A percentile compares a stretch with the other conserved stretches of the same genome.
Conservation (phyloP, 2,113 vertebrate genomes). For the Cynocephalus volans region DNA sequence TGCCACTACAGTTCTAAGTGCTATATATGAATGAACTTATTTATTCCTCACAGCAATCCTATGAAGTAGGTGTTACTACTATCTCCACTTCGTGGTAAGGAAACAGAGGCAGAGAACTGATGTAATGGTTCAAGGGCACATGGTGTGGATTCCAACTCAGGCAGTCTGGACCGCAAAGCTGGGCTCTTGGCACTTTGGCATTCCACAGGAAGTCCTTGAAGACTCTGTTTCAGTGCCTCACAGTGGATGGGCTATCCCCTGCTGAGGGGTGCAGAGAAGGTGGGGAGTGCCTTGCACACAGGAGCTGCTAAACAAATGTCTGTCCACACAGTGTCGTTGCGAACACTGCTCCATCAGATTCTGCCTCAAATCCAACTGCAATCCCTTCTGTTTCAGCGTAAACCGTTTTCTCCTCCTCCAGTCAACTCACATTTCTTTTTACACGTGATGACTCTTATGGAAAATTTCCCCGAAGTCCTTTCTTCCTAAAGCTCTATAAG, state of each 20-base stretch:
- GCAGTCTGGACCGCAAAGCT: background rate
- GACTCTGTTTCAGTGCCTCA: background rate
- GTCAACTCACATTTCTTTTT: background rate
- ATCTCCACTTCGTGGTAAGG: background rate
- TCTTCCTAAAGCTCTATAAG: background rate
- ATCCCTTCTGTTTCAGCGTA: background rate
- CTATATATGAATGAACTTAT: accelerated
- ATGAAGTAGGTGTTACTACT: background rate
- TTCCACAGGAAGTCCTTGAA: background rate
- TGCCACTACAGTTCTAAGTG: background rate
- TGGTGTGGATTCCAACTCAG: background rate
- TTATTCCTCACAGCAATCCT: background rate
- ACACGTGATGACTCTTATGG: background rate
- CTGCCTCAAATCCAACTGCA: background rate
- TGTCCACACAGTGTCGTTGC: accelerated
- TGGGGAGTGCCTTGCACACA: background rate
- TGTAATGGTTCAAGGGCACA: background rate
- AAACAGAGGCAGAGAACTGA: background rate
- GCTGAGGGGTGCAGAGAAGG: background rate
- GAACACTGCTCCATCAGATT: background rate
- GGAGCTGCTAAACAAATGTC: background rate
- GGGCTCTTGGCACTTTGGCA: background rate
- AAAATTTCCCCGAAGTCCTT: background rate
- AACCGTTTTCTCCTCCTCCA: background rate
- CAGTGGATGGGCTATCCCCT: background rate